Conservation (phyloP, 1,140 invertebrate species). For the Probaryconus sp. region DNA sequence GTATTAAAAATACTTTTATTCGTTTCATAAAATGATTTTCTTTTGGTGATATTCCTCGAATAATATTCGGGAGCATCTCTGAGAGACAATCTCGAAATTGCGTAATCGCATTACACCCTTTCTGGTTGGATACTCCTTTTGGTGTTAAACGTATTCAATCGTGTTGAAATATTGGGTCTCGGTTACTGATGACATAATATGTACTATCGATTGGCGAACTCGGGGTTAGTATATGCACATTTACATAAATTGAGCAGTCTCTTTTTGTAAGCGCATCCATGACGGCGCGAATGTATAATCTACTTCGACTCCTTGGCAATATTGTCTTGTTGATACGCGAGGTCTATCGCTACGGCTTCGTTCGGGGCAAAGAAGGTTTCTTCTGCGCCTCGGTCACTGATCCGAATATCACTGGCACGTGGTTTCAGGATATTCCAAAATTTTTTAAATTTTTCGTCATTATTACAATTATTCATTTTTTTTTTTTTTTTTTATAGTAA, state of each 20-base stretch:
- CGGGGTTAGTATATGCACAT: slow-evolving; percentile 13
- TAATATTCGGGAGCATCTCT: too few relatives aligned
- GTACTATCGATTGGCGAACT: slow-evolving; percentile 41
- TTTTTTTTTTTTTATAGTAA: too few relatives aligned
- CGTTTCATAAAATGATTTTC: too few relatives aligned
- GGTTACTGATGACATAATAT: slow-evolving; percentile 43
- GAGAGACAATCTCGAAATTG: too few relatives aligned
- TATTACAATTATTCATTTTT: too few relatives aligned
- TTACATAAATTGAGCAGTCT: slow-evolving; percentile 44
- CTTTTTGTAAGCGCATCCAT: slow-evolving; percentile 31
- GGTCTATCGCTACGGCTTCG: slow-evolving; percentile 38
- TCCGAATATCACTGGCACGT: slow-evolving; percentile 51
- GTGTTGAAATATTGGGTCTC: slow-evolving; percentile 28
- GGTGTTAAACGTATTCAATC: background rate
- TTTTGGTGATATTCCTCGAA: too few relatives aligned
- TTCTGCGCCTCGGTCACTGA: slow-evolving; percentile 50
- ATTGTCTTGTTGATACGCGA: slow-evolving; percentile 61
- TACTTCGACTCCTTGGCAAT: slow-evolving; percentile 44
- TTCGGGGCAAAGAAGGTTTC: slow-evolving; percentile 36
- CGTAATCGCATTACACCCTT: too few relatives aligned
- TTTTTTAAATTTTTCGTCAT: too few relatives aligned
- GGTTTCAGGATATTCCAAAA: too few relatives aligned
- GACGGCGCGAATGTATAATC: slow-evolving; percentile 41
- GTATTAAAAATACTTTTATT: too few relatives aligned
- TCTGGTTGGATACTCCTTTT: background rate